These are phyloP conservation scores for Trichonephila clavipes DNA, from an alignment of 1,140 invertebrate species.

Conservation along the genomic window DNA sequence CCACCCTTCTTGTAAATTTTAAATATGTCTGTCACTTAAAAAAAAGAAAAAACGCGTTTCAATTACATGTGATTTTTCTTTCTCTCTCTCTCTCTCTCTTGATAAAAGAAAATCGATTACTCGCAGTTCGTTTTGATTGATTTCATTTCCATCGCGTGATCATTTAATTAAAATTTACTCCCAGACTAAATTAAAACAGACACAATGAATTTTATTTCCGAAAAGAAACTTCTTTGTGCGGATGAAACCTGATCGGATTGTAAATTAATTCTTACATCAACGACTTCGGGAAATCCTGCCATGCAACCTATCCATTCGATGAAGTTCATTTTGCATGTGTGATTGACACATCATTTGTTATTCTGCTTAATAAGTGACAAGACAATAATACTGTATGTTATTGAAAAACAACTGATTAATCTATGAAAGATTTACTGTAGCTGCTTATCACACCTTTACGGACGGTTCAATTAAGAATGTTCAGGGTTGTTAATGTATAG, in stretches of 20 bases:
- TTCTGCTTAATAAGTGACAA: neutral
- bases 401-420: neutral
- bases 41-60: too few relatives aligned
- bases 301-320: neutral
- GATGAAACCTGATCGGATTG: neutral
- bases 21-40: too few relatives aligned
- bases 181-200: neutral
- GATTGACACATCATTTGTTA: neutral
- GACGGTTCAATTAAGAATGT: neutral
- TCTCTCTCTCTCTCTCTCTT: too few relatives aligned
- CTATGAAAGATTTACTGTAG: neutral
- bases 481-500: neutral
- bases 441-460: neutral
- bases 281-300: neutral
- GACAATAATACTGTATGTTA: slow-evolving; percentile 6
- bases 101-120: neutral
- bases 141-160: neutral
- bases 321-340: neutral
- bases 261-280: slow-evolving; percentile 22
- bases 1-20: too few relatives aligned
- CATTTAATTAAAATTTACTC: neutral
- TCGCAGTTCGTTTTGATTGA: neutral
- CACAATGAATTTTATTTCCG: neutral
- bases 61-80: too few relatives aligned
- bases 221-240: neutral